Evolutionary conservation across 2,888 invertebrate genomes (phyloP).

Genomic region (Erebia palarica): DNA sequence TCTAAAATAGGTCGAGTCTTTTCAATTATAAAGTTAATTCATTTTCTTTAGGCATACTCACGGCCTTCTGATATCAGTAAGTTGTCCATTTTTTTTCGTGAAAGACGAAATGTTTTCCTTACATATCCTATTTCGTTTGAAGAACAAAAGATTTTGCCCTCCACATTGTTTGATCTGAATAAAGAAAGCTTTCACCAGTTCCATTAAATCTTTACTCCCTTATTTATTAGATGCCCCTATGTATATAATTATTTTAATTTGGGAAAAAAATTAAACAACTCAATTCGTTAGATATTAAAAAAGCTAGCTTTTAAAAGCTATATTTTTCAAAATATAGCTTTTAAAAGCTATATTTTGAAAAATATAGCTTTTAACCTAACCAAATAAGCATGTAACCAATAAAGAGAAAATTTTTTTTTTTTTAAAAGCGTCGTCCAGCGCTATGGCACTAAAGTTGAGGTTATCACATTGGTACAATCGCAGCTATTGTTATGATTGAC

Average conservation of each 20-base stretch:
- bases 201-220: slow-evolving; percentile 31
- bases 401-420: too few species aligned
- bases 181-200: slow-evolving; percentile 27
- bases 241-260: background rate
- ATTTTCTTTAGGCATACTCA: background rate
- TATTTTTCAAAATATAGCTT: too few species aligned
- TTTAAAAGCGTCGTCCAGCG: too few species aligned
- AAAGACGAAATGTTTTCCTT: slow-evolving; percentile 23
- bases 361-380: too few species aligned
- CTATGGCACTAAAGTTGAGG: too few species aligned
- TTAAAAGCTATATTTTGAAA: too few species aligned
- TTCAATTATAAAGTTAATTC: slow-evolving; percentile 5
- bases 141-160: slow-evolving; percentile 21
- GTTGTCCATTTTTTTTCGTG: slow-evolving; percentile 6
- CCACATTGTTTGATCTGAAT: slow-evolving; percentile 27
- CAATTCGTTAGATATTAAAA: background rate
- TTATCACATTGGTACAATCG: too few species aligned
- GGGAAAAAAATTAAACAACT: too few species aligned
- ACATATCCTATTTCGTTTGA: slow-evolving; percentile 21
- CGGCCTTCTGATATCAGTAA: background rate
- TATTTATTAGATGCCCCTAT: slow-evolving; percentile 25
- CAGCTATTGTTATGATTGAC: too few species aligned
- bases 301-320: too few species aligned
- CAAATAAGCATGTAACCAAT: too few species aligned
- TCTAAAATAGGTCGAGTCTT: background rate